Percentiles rank a stretch among this genome's conserved stretches.
Conservation (phyloP, 2,888 invertebrate genomes). For the Phoronis australis region DNA sequence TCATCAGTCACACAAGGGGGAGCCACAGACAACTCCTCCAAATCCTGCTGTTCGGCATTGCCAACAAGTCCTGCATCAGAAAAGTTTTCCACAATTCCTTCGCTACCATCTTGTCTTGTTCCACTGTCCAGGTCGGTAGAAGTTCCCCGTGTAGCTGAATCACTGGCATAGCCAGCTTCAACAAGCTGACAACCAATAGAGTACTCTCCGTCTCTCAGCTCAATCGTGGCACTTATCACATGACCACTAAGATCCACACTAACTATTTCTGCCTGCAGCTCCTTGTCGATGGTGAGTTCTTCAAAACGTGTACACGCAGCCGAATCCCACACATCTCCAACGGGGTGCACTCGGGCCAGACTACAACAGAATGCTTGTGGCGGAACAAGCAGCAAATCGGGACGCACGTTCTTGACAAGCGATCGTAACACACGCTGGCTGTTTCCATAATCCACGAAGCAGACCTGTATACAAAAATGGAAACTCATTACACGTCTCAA, state of each 20-base stretch:
- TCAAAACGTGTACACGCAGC: slow-evolving; percentile 18
- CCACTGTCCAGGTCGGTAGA: too few relatives aligned
- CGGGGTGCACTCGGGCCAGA: not conserved
- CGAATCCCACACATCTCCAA: not conserved
- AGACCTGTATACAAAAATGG: slow-evolving; percentile 13
- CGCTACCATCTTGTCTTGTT: too few relatives aligned
- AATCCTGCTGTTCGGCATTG: too few relatives aligned
- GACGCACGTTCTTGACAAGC: too few relatives aligned
- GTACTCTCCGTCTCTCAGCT: not conserved
- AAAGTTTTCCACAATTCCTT: too few relatives aligned
- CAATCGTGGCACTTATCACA: not conserved
- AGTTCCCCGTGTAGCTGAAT: too few relatives aligned
- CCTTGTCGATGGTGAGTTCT: slow-evolving; percentile 20
- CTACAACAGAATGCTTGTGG: not conserved
- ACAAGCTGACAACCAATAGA: not conserved
- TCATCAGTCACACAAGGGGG: too few relatives aligned
- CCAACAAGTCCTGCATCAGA: too few relatives aligned
- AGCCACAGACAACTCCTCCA: too few relatives aligned
- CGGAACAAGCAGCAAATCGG: too few relatives aligned
- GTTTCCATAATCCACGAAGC: slow-evolving; percentile 25
- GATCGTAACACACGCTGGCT: too few relatives aligned
- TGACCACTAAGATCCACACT: not conserved
- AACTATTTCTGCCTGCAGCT: slow-evolving; percentile 18
- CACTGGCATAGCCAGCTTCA: not conserved
- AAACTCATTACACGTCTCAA: too few relatives aligned